These are phyloP conservation scores for Amiota mariae DNA, from an alignment of 2,888 invertebrate genomes.

Conservation along the genomic window DNA sequence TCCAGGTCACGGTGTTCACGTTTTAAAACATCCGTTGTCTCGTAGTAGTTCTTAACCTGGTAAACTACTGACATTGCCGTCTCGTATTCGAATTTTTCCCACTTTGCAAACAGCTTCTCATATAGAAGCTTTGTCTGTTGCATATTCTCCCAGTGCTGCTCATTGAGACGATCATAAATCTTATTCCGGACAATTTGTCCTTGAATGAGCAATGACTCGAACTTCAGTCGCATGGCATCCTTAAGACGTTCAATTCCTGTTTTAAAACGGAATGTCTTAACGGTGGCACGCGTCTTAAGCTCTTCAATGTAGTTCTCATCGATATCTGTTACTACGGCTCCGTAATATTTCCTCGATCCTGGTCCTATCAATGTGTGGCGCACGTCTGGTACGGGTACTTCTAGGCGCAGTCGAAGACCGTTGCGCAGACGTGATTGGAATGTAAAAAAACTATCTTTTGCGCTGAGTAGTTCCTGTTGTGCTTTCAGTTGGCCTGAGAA, in stretches of 20 bases:
- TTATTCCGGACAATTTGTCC: slow-evolving; percentile 68
- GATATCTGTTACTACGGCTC: slow-evolving; percentile 69
- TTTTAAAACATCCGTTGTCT: slow-evolving; percentile 65
- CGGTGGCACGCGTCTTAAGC: slow-evolving; percentile 61
- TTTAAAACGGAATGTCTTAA: slow-evolving; percentile 67
- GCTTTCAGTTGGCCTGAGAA: slow-evolving; percentile 70
- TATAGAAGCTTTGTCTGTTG: slow-evolving; percentile 57
- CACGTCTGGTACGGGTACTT: slow-evolving; percentile 61
- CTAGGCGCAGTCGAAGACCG: slow-evolving; percentile 67
- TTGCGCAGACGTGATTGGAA: slow-evolving; percentile 67
- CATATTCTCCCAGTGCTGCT: slow-evolving; percentile 66
- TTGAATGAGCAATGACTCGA: slow-evolving; percentile 69
- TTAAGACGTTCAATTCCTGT: slow-evolving; percentile 62
- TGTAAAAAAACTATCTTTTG: slow-evolving; percentile 70
- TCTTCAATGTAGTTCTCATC: slow-evolving; percentile 72
- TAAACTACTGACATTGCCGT: slow-evolving; percentile 67
- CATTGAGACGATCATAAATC: slow-evolving; percentile 66
- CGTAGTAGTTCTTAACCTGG: slow-evolving; percentile 68
- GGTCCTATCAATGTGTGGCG: slow-evolving; percentile 61
- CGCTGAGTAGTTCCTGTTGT: slow-evolving; percentile 56
- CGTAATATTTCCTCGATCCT: slow-evolving; percentile 52
- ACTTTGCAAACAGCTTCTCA: slow-evolving; percentile 67
- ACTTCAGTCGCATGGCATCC: slow-evolving; percentile 68
- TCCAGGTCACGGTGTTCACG: slow-evolving; percentile 57
- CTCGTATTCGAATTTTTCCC: slow-evolving; percentile 71